These are phyloP conservation scores for Trichogramma evanescens DNA, from an alignment of 2,888 invertebrate species.

Conservation along the genomic window DNA sequence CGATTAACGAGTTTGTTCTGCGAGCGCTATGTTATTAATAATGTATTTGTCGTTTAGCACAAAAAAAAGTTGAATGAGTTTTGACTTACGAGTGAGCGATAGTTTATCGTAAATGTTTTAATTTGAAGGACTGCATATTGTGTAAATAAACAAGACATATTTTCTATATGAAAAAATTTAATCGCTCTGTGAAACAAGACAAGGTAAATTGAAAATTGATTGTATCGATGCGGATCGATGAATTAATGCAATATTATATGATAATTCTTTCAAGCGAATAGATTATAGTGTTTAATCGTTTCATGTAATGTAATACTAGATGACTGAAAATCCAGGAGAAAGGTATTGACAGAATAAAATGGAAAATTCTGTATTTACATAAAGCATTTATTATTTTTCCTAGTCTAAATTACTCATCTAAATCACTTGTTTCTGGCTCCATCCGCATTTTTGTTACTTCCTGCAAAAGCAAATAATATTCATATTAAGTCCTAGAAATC, in stretches of 20 bases:
- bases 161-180: slow-evolving; percentile 45
- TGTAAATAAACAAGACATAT: slow-evolving; percentile 47
- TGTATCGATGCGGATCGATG: slow-evolving; percentile 38
- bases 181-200: slow-evolving; percentile 36
- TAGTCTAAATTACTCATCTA: background rate
- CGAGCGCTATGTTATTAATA: slow-evolving; percentile 23
- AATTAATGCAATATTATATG: slow-evolving; percentile 47
- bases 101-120: slow-evolving; percentile 38
- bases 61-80: slow-evolving; percentile 24
- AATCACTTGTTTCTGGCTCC: slow-evolving; percentile 2
- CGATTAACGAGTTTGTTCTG: slow-evolving; percentile 20
- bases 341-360: slow-evolving; percentile 45
- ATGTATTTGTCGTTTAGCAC: slow-evolving; percentile 40
- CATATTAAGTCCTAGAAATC: slow-evolving; percentile 1
- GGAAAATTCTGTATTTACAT: slow-evolving; percentile 46
- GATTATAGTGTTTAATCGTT: slow-evolving; percentile 47
- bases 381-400: slow-evolving; percentile 15
- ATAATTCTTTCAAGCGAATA: slow-evolving; percentile 47
- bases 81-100: slow-evolving; percentile 5
- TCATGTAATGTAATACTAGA: slow-evolving; percentile 48
- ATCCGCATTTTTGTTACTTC: slow-evolving; percentile 29
- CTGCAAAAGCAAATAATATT: slow-evolving; percentile 26
- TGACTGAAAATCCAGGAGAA: slow-evolving; percentile 27
- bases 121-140: slow-evolving; percentile 46
- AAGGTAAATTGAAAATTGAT: slow-evolving; percentile 21